Base-by-base conservation (phyloP, 2,797 vertebrate species). In the Gymnoscopelus braueri region DNA sequence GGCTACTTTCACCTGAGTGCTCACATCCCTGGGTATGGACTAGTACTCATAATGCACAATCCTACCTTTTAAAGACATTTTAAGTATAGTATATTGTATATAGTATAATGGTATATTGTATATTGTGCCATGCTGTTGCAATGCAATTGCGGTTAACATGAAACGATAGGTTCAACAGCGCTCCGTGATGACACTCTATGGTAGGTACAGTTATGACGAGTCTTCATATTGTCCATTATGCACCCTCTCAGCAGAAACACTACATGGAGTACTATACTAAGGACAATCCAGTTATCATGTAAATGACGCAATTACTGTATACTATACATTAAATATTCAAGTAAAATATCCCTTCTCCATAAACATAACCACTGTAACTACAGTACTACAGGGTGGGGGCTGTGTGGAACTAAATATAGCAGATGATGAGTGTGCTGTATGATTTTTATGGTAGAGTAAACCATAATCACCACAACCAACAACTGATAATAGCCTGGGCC, bases 391-490 rank as follows among this genome's bases (percentile, higher is more conserved):
- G 60, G 56, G 7, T 10, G 39, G 39, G 5, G 32, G 8, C 39
- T 44, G 63, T 57, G 57, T 67, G n/a, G 56, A 80, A 77, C 77
- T 78, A 64, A 84, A 80, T 77, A 80, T 65, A 77, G 70, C 63
- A 76, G 9, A 52, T 69, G 64, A 64, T 69, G 69, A 79, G 57
- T 63, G 64, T 52, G 74, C 69, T 75, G 24, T 71, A 73, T 77
- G 63, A 79, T 83, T 86, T 87, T 84, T 82, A 88, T 70, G 77
- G 81, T 64, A 69, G 76, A 81, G 77, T 85, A 66, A 83, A 85
- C 76, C 12, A 79, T 83, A 89, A 89, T 91, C 78, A 87, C 77
- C 75, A 87, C 69, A 56, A 82, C 71, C 80, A 81, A 78, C 77
- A 86, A 68, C 60, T 68, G 74, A 84, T 82, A 79, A 84, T 74